Conservation (phyloP, 1,140 invertebrate species). For the Telenomus remus region DNA sequence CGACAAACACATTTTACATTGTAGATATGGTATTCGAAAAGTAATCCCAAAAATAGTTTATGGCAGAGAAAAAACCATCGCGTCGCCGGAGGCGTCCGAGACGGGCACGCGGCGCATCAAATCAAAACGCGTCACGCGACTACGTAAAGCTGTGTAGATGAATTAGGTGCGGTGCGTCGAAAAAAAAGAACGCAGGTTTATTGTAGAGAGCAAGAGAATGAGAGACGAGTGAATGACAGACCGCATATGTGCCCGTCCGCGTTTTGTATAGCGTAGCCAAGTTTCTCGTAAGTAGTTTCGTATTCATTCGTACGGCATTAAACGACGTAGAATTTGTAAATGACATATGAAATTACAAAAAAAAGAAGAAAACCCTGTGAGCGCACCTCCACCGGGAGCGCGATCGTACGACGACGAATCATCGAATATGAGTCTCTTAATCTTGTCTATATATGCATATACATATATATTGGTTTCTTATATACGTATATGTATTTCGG, state of each 20-base stretch:
- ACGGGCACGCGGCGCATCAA: conserved; percentile 54
- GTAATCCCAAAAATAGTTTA: conserved; percentile 45
- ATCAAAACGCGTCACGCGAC: conserved; percentile 45
- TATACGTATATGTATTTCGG: conserved; percentile 70
- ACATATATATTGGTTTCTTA: conserved; percentile 64
- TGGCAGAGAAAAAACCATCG: conserved; percentile 44
- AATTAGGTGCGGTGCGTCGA: conserved; percentile 27
- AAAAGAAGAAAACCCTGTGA: too few species aligned
- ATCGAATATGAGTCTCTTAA: conserved; percentile 56
- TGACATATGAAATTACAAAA: conserved; percentile 26
- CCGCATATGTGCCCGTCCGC: conserved; percentile 59
- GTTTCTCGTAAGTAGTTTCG: conserved; percentile 68
- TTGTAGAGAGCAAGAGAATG: conserved; percentile 13
- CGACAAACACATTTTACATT: conserved; percentile 36
- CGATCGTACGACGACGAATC: conserved; percentile 54
- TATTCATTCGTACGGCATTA: conserved; percentile 65
- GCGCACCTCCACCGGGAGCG: conserved; percentile 40
- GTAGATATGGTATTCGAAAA: conserved; percentile 55
- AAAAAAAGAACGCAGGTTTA: conserved; percentile 33
- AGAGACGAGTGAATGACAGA: conserved; percentile 9
- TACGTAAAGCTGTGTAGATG: conserved; percentile 40
- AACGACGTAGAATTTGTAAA: conserved; percentile 65
- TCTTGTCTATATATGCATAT: conserved; percentile 67
- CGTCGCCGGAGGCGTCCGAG: conserved; percentile 26
- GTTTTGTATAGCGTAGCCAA: conserved; percentile 66